Evolutionary conservation across 2,797 vertebrate genomes (phyloP).

Genomic region (Gastrophryne carolinensis): DNA sequence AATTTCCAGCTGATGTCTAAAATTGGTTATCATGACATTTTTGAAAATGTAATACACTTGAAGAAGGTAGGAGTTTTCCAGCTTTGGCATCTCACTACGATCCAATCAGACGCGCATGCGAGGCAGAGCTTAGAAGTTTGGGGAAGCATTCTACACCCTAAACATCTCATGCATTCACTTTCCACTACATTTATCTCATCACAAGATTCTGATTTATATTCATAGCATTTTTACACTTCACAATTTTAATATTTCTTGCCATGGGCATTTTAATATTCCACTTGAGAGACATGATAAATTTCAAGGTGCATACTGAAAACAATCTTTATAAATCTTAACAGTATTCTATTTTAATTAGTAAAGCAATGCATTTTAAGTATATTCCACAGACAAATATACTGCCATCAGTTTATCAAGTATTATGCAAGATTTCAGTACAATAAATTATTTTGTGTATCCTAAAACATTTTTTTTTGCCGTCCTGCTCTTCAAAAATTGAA

Average conservation of each 20-base stretch:
- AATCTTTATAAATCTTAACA: slow-evolving; percentile 32
- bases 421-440: slow-evolving; percentile 5
- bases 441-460: not conserved
- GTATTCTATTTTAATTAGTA: slow-evolving; percentile 40
- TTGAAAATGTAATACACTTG: slow-evolving; percentile 50
- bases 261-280: slow-evolving; percentile 41
- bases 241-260: slow-evolving; percentile 52
- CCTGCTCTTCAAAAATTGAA: not conserved
- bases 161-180: slow-evolving; percentile 50
- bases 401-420: not conserved
- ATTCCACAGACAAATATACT: not conserved
- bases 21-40: slow-evolving; percentile 54
- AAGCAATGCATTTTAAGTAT: slow-evolving; percentile 21
- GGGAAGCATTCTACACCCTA: slow-evolving; percentile 50
- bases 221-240: slow-evolving; percentile 53
- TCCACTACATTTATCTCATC: slow-evolving; percentile 47
- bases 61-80: slow-evolving; percentile 47
- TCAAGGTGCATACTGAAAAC: slow-evolving; percentile 28
- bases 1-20: slow-evolving; percentile 54
- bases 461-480: not conserved
- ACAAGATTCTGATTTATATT: slow-evolving; percentile 52
- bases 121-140: slow-evolving; percentile 50
- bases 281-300: slow-evolving; percentile 31
- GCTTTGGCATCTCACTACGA: slow-evolving; percentile 48
- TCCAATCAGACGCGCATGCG: slow-evolving; percentile 42